phyloP scores from a whole-genome alignment of 2,888 invertebrate genomes.

The Crioceris asparagi region DNA sequence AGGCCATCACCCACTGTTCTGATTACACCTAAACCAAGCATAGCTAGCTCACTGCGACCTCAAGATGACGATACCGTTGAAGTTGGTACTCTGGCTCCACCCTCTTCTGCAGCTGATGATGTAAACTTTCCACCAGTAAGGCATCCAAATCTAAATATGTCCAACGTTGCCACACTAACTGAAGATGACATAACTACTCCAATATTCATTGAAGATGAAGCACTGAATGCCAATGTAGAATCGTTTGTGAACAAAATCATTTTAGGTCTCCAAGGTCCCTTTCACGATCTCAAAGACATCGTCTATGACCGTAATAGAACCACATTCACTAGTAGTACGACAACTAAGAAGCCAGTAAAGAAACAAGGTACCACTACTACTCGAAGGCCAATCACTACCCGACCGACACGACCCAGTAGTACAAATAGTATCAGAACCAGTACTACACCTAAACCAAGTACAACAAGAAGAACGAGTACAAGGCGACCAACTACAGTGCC shows the following conservation, averaged over 20 bases:
- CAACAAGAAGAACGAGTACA: conserved; percentile 4
- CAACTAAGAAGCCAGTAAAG: conserved; percentile 33
- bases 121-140: conserved; percentile 80
- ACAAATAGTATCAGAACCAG: conserved; percentile 29
- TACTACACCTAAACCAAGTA: conserved; percentile 25
- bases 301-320: conserved; percentile 47
- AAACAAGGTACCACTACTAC: conserved; percentile 24
- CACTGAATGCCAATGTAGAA: conserved; percentile 68
- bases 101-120: conserved; percentile 47
- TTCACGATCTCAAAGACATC: conserved; percentile 68
- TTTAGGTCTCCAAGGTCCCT: conserved; percentile 71
- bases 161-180: conserved; percentile 42
- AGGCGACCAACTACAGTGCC: conserved; percentile 28
- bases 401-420: conserved; percentile 32
- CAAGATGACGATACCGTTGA: conserved; percentile 23
- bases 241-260: conserved; percentile 75
- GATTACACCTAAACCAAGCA: conserved; percentile 58
- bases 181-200: conserved; percentile 66
- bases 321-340: conserved; percentile 24
- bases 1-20: conserved; percentile 52
- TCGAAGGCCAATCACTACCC: conserved; percentile 28
- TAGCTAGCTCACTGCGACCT: conserved; percentile 24
- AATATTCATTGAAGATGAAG: conserved; percentile 63
- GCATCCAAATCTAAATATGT: conserved; percentile 70
- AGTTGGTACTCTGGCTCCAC: conserved; percentile 35